Evolutionary conservation across 2,113 vertebrate species (phyloP), one percentile per base, ranked within the genome.

Genomic region (Eudyptes chrysolophus): DNA sequence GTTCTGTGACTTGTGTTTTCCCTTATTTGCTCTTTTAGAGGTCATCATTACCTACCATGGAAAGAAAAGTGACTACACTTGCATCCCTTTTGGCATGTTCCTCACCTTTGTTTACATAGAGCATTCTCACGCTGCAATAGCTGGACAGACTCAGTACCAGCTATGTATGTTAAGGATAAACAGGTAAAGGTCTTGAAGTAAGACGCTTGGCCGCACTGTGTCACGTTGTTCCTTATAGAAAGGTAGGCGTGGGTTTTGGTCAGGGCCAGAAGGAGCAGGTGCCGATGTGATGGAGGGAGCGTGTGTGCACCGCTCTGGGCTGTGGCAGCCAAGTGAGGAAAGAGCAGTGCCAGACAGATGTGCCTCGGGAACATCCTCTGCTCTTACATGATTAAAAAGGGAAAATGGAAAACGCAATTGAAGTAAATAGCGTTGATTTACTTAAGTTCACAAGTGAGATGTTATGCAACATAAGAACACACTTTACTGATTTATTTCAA

Each of bases 361-460:
- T 72, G 62, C 25, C 46, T 58, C 0, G 0, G 51, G n/a, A 42
- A 5, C 0, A 0, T 26, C 10, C 51, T 89, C 40, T 60, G 27
- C 46, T 42, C 5, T 0, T 32, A 36, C 0, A 0, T 17, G 20
- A 38, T n/a, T 51, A 6, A 64, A 84, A 69, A 38, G 34, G 29
- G 16, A 52, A 64, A 69, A 62, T 1, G 26, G 21, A 54, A 78
- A 65, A 40, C 44, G 40, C 9, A 18, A 11, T 4, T 36, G 22
- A 65, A 40, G 14, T 48, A 79, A 83, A 29, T 10, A 26, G 4
- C 8, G 6, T 70, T 69, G 19, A 49, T 65, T 64, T 72, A 64
- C 20, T n/a, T 36, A 58, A 19, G 38, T 15, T 68, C 20, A n/a
- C 32, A 55, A 71, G 20, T 24, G 29, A 61, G 22, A 18, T 46